Conservation (phyloP, 2,113 vertebrate genomes). For the Piprites chloris region DNA sequence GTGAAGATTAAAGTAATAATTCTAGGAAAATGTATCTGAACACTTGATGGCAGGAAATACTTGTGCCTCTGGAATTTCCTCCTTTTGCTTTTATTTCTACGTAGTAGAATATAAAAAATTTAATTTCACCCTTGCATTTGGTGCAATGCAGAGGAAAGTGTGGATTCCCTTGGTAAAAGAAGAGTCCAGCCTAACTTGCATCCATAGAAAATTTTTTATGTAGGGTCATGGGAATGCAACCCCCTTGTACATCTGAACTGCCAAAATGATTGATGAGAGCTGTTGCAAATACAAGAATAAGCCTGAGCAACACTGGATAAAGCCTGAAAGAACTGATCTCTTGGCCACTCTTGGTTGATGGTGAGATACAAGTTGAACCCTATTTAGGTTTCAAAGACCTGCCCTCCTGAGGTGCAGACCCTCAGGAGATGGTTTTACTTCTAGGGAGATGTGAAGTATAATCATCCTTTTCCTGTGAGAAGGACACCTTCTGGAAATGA, state of each 20-base stretch:
- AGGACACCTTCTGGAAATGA: neutral
- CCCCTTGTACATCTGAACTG: neutral
- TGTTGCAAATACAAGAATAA: neutral
- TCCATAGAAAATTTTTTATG: neutral
- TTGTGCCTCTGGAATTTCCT: neutral
- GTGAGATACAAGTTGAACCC: neutral
- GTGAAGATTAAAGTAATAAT: neutral
- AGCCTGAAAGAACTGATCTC: neutral
- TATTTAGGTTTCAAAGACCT: neutral
- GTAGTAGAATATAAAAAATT: neutral
- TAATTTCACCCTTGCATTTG: neutral
- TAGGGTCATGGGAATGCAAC: neutral
- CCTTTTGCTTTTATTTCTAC: neutral
- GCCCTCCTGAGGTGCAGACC: neutral
- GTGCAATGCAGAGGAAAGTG: neutral
- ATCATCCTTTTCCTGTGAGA: neutral
- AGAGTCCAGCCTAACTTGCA: neutral
- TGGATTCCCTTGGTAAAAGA: neutral
- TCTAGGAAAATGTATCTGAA: neutral
- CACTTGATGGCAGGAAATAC: neutral
- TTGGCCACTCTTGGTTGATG: neutral
- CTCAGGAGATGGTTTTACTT: neutral
- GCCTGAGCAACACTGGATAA: neutral
- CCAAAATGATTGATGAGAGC: neutral
- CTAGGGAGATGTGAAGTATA: neutral